Conservation (phyloP, 2,797 vertebrate species). For the Onychomys arenicola region DNA sequence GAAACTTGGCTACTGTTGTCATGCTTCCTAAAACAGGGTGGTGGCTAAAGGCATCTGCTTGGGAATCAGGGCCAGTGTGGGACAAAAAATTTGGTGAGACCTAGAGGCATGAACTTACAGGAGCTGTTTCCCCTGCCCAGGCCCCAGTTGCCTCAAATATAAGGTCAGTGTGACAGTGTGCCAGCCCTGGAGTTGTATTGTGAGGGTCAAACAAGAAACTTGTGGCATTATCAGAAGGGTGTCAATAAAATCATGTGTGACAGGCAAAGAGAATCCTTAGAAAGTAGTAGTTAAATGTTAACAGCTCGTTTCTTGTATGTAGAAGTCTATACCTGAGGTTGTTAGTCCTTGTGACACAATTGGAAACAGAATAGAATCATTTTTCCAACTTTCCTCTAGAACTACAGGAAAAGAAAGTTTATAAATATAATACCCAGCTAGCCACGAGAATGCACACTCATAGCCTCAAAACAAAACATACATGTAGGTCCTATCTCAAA, state of each 20-base stretch:
- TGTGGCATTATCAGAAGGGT: background rate
- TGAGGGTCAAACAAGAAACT: background rate
- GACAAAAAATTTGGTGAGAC: background rate
- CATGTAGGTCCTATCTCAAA: background rate
- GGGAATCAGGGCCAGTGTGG: background rate
- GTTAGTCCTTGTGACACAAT: too few species aligned
- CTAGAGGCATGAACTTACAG: background rate
- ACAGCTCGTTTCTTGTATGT: background rate
- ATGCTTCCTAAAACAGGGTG: conserved; percentile 65
- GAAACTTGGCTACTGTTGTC: conserved; percentile 56
- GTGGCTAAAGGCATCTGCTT: background rate
- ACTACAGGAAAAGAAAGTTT: background rate
- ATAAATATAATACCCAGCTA: background rate
- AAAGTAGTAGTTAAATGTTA: conserved; percentile 17
- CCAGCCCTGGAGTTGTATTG: background rate
- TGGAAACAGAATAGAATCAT: background rate
- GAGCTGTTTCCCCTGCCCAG: background rate
- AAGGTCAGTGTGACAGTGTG: background rate
- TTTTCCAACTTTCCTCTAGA: background rate
- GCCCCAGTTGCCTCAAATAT: background rate
- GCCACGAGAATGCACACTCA: background rate
- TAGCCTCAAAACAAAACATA: background rate
- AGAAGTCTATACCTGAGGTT: background rate
- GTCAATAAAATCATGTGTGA: background rate
- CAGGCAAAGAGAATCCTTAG: background rate